phyloP scores from a whole-genome alignment of 2,888 invertebrate genomes.

The Ochropleura plecta region DNA sequence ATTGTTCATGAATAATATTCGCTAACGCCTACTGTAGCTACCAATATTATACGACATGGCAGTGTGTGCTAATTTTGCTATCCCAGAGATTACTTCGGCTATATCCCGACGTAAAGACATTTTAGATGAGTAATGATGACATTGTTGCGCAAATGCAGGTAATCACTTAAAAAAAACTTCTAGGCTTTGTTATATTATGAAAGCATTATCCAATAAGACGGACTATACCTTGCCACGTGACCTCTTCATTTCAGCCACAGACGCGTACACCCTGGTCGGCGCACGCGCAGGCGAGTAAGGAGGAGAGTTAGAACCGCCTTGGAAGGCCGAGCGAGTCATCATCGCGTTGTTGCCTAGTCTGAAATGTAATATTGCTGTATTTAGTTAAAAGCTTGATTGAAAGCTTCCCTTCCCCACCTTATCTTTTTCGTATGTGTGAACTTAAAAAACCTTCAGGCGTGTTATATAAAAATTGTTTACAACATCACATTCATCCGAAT shows the following conservation, averaged over 20 bases:
- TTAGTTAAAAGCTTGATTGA: background rate
- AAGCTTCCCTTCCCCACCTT: background rate
- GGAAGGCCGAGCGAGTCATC: slow-evolving; percentile 94
- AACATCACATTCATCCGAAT: background rate
- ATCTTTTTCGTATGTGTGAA: background rate
- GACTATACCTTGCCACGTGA: slow-evolving; percentile 92
- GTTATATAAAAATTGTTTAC: background rate
- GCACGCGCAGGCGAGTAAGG: slow-evolving; percentile 93
- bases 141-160: no score
- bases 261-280: slow-evolving; percentile 95
- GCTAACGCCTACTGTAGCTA: no score
- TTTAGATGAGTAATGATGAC: no score
- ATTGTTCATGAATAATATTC: no score
- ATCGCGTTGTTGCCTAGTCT: slow-evolving; percentile 90
- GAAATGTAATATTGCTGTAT: slow-evolving; percentile 35
- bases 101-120: no score
- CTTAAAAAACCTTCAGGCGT: background rate
- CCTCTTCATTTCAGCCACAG: slow-evolving; percentile 98
- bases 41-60: no score
- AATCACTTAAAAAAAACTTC: no score
- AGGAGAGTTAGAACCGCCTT: slow-evolving; percentile 91
- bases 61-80: no score
- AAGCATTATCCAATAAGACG: no score
- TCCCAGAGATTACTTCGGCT: no score
- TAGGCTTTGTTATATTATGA: no score